Base-by-base conservation (phyloP, 1,140 invertebrate species). In the Saxidomus purpurata region DNA sequence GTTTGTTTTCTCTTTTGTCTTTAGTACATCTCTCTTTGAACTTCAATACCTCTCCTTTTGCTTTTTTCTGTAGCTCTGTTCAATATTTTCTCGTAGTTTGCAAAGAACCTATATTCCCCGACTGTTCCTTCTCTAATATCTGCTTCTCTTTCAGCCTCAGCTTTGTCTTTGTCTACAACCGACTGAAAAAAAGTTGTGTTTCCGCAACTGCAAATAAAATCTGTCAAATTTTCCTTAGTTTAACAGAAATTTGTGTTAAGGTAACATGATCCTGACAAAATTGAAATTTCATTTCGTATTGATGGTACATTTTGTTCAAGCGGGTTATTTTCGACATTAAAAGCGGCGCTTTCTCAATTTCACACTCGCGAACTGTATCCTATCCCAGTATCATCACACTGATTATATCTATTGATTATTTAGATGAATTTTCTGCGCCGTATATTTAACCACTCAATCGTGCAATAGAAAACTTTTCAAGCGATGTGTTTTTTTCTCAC, bases 391-490 rank as follows among this genome's bases (percentile, higher is more conserved):
- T 79, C 76, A 52, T 36, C 34, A 34, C 47, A 55, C 31, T 34
- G 76, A 79, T 79, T 49, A 17, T 38, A 79, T 79, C 76, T 55
- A 79, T 79, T 55, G 76, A 79, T 79, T 79, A 55, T 79, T 59
- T 55, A 49, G 49, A 52, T 79, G 76, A 79, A 79, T 79, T 79
- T 79, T 79, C 76, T 79, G 76, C 76, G 76, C 28, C 76, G 76
- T 52, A 79, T 79, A 79, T 49, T 79, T 52, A 79, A 31, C 76
- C 43, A 55, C 47, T 79, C 76, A 79, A 19, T 36, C 31, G 43
- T 55, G 71, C 22, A 52, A 79, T 52, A 79, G 76, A 79, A 49
- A 79, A 52, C 47, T 79, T 79, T 59, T 55, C 4, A 34, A 34
- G 31, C 47, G 25, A 25, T 1, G 15, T n/a, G n/a, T n/a, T n/a